Percentiles rank a stretch among this genome's conserved stretches.
phyloP scores from a whole-genome alignment of 2,797 vertebrate genomes.

The Notamacropus eugenii region DNA sequence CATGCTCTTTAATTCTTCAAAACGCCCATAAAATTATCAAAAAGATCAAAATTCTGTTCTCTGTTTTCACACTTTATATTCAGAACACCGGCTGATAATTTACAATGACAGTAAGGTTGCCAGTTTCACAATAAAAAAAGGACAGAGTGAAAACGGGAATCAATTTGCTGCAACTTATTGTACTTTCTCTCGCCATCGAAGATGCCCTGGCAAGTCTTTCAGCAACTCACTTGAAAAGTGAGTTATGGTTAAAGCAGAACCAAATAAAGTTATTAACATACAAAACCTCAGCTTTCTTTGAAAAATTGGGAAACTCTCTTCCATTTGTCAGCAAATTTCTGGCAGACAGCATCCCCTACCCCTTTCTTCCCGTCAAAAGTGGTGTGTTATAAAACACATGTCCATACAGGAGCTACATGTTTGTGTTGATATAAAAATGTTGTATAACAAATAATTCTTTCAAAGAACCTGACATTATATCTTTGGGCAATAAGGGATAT shows the following conservation, averaged over 20 bases:
- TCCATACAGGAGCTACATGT: slow-evolving; percentile 77
- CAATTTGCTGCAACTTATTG: slow-evolving; percentile 83
- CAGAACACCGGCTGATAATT: slow-evolving; percentile 90
- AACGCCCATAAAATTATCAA: slow-evolving; percentile 90
- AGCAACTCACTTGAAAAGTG: slow-evolving; percentile 82
- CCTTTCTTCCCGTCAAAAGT: slow-evolving; percentile 56
- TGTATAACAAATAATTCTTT: slow-evolving; percentile 81
- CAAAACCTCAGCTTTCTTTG: slow-evolving; percentile 60
- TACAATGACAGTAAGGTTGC: slow-evolving; percentile 90
- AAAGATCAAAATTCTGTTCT: slow-evolving; percentile 89
- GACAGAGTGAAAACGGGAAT: slow-evolving; percentile 84
- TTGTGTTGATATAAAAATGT: slow-evolving; percentile 72
- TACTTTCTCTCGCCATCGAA: slow-evolving; percentile 81
- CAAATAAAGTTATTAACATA: slow-evolving; percentile 80
- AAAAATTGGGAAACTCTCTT: slow-evolving; percentile 74
- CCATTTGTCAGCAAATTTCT: slow-evolving; percentile 71
- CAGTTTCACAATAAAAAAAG: slow-evolving; percentile 92
- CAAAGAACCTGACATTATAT: slow-evolving; percentile 79
- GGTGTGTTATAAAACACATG: slow-evolving; percentile 79
- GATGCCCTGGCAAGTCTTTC: slow-evolving; percentile 75
- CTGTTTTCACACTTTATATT: slow-evolving; percentile 87
- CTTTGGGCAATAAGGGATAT: slow-evolving; percentile 73
- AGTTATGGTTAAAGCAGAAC: slow-evolving; percentile 84
- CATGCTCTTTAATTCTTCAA: slow-evolving; percentile 93
- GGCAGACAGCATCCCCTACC: background rate